Evolutionary conservation across 2,888 invertebrate genomes (phyloP), one percentile per base, ranked within the genome.

Genomic region (Eupithecia subfuscata): DNA sequence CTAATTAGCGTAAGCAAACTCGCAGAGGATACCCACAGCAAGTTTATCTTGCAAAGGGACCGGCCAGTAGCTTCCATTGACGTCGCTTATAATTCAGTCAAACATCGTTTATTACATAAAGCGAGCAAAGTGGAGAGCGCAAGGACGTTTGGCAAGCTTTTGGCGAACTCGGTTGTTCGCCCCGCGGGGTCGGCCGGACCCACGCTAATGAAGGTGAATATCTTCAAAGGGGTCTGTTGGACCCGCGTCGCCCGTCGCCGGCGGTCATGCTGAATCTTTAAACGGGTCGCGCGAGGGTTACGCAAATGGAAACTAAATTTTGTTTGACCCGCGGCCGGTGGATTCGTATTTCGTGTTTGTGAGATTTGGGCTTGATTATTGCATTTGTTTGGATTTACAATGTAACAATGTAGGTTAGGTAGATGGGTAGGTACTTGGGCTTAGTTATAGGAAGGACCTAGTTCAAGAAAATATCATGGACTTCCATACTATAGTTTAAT

Each of bases 201-300:
- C 88, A 87, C 88, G 90, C 91, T 94, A 94, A 94, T 93, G 94
- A 94, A 93, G 92, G 92, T 89, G 90, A 90, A 89, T 90, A 92
- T 91, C 92, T 93, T 92, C 93, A 92, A 93, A 92, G 94, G 90
- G 92, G 90, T 88, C 90, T 84, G 85, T 82, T 84, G 84, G 87
- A 85, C 89, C 89, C 86, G 84, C 85, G 85, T 82, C 81, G 82
- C 81, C 84, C 83, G 84, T 84, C 85, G 90, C 92, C 91, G 89
- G 90, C 90, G 91, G 91, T 88, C 85, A 83, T 88, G 85, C 86
- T 93, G 92, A 93, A 94, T 94, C 92, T 94, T 94, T 93, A 93
- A 93, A 91, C 90, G 90, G 87, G 87, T 87, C 85, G 86, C 80
- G 84, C 81, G 85, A 86, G 86, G 86, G 86, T 84, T 86, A 85